These are phyloP conservation scores for Thymelicus sylvestris DNA, from an alignment of 2,888 invertebrate species.

Conservation along the genomic window DNA sequence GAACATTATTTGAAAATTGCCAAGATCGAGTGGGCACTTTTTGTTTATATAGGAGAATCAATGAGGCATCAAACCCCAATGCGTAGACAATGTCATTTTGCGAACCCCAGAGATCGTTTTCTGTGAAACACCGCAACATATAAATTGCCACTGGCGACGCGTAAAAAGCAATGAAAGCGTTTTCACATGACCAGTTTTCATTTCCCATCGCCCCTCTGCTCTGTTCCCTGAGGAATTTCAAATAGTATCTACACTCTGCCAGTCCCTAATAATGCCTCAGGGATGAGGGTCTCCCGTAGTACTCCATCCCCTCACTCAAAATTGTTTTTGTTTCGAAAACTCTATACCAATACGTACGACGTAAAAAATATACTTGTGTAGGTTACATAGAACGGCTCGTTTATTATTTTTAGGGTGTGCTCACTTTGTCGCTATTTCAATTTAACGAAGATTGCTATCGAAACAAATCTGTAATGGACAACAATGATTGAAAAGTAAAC, in stretches of 20 bases:
- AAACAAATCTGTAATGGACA: background rate
- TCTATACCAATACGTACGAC: constrained; percentile 26
- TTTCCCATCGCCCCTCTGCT: constrained; percentile 71
- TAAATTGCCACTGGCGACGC: constrained; percentile 80
- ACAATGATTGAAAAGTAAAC: too few relatives aligned
- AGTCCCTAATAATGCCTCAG: constrained; percentile 71
- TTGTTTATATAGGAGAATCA: constrained; percentile 54
- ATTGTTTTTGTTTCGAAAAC: constrained; percentile 57
- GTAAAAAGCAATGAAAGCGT: constrained; percentile 82
- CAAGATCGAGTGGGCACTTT: constrained; percentile 37
- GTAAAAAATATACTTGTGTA: constrained; percentile 23
- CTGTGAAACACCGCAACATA: constrained; percentile 73
- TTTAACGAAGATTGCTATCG: background rate
- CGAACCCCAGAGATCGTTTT: constrained; percentile 55
- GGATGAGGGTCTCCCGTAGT: constrained; percentile 57
- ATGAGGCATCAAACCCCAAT: constrained; percentile 59
- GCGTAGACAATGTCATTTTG: constrained; percentile 65
- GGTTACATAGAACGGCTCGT: background rate
- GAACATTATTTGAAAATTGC: background rate
- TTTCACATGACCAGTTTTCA: constrained; percentile 82
- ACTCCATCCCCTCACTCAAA: constrained; percentile 55
- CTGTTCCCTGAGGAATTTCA: constrained; percentile 77
- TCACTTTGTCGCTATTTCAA: background rate
- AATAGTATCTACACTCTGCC: constrained; percentile 71
- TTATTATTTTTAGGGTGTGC: constrained; percentile 5